phyloP scores from a whole-genome alignment of 92 coral and sea anemone genomes.

The Umimayanthus kanabou region DNA sequence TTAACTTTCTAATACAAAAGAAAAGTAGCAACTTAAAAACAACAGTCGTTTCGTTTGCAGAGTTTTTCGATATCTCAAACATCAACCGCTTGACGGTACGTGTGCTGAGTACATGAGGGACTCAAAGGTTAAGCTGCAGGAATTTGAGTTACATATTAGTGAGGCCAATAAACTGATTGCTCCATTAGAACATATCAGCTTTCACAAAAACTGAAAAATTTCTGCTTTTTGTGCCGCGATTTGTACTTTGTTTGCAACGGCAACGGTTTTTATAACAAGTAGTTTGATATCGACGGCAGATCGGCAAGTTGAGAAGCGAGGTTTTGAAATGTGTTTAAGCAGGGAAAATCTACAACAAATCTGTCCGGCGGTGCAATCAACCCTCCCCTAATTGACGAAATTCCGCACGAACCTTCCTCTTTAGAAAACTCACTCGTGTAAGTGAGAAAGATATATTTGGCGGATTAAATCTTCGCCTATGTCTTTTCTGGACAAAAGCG shows the following conservation, averaged over 20 bases:
- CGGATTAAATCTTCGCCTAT: conserved; percentile 33
- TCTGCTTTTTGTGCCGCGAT: neutral
- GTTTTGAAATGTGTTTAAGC: neutral
- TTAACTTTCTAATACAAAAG: neutral
- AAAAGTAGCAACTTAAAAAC: conserved; percentile 4
- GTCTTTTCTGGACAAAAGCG: conserved; percentile 15
- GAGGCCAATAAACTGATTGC: neutral
- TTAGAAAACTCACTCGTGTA: conserved; percentile 4
- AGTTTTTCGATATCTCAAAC: neutral
- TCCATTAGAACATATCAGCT: conserved; percentile 15
- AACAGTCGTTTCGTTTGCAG: neutral
- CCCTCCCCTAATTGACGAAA: conserved; percentile 67
- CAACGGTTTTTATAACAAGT: neutral
- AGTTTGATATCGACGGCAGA: neutral
- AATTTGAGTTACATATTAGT: neutral
- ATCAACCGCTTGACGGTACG: neutral
- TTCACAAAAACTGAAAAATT: conserved; percentile 1
- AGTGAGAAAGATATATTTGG: conserved; percentile 26
- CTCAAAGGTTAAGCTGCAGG: conserved; percentile 11
- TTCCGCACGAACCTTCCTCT: conserved; percentile 61
- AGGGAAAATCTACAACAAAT: conserved; percentile 20
- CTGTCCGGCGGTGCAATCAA: conserved; percentile 44
- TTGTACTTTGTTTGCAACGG: neutral
- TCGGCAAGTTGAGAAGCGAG: neutral
- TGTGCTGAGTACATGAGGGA: conserved; percentile 4